These are phyloP conservation scores for Paramacrobiotus metropolitanus DNA, from an alignment of 1,140 invertebrate species.

Conservation along the genomic window DNA sequence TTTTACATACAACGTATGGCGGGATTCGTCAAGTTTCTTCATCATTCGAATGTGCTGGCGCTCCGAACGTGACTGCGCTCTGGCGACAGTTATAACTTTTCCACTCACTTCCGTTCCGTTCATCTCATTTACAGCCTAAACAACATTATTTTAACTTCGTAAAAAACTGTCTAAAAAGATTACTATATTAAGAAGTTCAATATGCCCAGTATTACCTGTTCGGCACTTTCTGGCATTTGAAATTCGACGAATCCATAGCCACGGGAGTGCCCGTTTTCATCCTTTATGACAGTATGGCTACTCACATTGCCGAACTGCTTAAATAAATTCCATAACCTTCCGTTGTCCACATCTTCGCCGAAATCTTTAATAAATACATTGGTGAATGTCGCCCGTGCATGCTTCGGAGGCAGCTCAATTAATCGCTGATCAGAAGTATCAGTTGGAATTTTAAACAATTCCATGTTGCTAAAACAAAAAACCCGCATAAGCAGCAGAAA, in stretches of 20 bases:
- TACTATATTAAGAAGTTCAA: no score
- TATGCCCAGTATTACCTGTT: constrained; percentile 30
- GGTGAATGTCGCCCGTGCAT: constrained; percentile 89
- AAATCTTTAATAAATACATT: constrained; percentile 99
- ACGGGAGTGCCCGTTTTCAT: constrained; percentile 70
- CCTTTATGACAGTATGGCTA: constrained; percentile 72
- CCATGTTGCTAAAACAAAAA: no score
- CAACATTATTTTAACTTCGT: no score
- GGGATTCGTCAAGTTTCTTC: constrained; percentile 73
- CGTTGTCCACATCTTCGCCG: constrained; percentile 76
- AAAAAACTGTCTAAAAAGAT: no score
- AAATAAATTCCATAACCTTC: constrained; percentile 76
- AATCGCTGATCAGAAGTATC: constrained; percentile 21
- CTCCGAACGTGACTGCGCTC: constrained; percentile 95
- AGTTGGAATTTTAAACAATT: no score
- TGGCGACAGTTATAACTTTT: constrained; percentile 77
- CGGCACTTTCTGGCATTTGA: constrained; percentile 84
- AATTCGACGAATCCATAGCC: constrained; percentile 99
- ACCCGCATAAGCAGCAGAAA: no score
- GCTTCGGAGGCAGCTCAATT: constrained; percentile 92
- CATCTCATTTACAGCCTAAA: constrained; percentile 58
- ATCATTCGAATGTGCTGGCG: constrained; percentile 78
- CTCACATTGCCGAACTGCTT: constrained; percentile 80
- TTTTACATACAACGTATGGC: constrained; percentile 81
- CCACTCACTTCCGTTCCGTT: constrained; percentile 61